Conservation (phyloP, 2,888 invertebrate genomes). For the Pimpla rufipes region DNA sequence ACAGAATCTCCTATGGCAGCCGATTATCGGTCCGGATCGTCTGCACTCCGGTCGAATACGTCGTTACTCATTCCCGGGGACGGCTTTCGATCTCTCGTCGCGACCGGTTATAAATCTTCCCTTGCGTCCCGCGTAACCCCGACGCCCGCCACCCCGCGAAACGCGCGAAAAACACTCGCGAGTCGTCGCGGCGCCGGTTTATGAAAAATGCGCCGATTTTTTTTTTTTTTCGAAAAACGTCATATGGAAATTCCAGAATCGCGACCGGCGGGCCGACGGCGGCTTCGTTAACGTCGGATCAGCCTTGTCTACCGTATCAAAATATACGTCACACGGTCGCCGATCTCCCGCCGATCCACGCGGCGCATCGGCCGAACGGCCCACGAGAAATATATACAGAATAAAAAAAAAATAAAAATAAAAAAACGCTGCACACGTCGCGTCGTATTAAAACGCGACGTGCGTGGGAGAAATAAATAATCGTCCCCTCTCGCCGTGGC, state of each 20-base stretch:
- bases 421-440: background rate
- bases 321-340: background rate
- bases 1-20: background rate
- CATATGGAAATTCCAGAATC: conserved; percentile 3
- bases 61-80: conserved; percentile 79
- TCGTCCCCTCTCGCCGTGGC: background rate
- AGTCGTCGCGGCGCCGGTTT: background rate
- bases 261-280: background rate
- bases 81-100: conserved; percentile 70
- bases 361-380: background rate
- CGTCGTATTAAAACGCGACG: background rate
- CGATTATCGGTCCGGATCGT: conserved; percentile 40
- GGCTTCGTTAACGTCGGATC: conserved; percentile 32
- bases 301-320: background rate
- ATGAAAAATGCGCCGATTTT: conserved; percentile 6
- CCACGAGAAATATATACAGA: background rate
- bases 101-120: conserved; percentile 77
- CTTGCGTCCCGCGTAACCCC: background rate
- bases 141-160: conserved; percentile 1
- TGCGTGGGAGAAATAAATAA: conserved; percentile 23
- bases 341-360: background rate
- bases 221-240: background rate
- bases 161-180: background rate
- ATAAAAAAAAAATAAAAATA: too few species aligned
- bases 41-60: conserved; percentile 76